These are phyloP conservation scores for Leucozona laternaria DNA, from an alignment of 2,888 invertebrate species.

Conservation along the genomic window DNA sequence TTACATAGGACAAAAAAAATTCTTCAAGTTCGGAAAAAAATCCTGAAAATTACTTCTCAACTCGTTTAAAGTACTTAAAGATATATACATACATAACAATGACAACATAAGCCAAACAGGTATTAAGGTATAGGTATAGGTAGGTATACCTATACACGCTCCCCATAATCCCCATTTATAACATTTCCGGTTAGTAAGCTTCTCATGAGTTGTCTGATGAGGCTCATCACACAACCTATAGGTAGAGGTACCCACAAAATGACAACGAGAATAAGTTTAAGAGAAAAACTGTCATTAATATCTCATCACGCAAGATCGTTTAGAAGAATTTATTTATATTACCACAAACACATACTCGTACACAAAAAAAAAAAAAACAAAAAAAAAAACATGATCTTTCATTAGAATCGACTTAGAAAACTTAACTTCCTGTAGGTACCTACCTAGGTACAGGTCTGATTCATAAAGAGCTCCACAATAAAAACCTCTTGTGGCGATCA, in stretches of 20 bases:
- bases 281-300: slow-evolving; percentile 65
- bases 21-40: background rate
- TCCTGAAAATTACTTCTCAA: slow-evolving; percentile 7
- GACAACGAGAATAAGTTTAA: slow-evolving; percentile 1
- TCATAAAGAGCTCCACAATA: background rate
- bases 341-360: background rate
- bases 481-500: slow-evolving; percentile 41
- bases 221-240: no score
- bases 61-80: slow-evolving; percentile 13
- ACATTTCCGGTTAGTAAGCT: slow-evolving; percentile 55
- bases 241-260: no score
- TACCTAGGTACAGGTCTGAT: background rate
- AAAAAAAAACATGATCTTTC: slow-evolving; percentile 42
- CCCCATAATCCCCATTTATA: slow-evolving; percentile 53
- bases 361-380: background rate
- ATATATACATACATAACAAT: slow-evolving; percentile 20
- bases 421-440: slow-evolving; percentile 42
- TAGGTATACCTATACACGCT: background rate
- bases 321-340: slow-evolving; percentile 54
- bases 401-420: slow-evolving; percentile 65
- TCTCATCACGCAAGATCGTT: slow-evolving; percentile 69
- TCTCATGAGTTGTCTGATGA: slow-evolving; percentile 13
- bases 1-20: slow-evolving; percentile 11
- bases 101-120: slow-evolving; percentile 42
- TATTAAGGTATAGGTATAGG: no score